A percentile compares a stretch with the other conserved stretches of the same genome.
Evolutionary conservation across 2,888 invertebrate species (phyloP).

Genomic region (Dorcus parallelipipedus): DNA sequence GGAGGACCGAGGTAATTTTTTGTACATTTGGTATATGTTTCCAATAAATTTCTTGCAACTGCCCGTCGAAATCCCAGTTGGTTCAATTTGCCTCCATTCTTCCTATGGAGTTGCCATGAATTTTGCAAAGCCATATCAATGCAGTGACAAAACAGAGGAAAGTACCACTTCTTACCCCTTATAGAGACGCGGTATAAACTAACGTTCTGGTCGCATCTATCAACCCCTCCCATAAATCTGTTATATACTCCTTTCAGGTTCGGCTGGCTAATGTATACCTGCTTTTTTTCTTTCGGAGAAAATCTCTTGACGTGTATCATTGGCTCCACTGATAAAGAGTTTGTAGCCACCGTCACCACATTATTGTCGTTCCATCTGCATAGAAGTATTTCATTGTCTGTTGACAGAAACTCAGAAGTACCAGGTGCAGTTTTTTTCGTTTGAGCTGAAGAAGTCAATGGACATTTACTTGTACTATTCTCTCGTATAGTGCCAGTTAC

Average conservation of each 20-base stretch:
- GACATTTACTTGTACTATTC: conserved; percentile 9
- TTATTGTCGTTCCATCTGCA: conserved; percentile 13
- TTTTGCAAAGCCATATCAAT: conserved; percentile 30
- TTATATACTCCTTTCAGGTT: conserved; percentile 14
- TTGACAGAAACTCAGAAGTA: conserved; percentile 5
- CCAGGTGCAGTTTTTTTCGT: conserved; percentile 12
- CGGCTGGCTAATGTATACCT: not conserved
- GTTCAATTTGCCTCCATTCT: conserved; percentile 25
- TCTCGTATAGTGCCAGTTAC: conserved; percentile 15
- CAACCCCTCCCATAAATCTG: conserved; percentile 25
- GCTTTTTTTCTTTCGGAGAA: conserved; percentile 8
- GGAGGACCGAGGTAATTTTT: not conserved
- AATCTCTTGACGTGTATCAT: conserved; percentile 2
- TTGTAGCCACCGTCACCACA: conserved; percentile 6
- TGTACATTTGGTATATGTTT: not conserved
- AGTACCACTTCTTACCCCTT: conserved; percentile 33
- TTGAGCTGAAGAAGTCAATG: not conserved
- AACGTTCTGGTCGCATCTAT: conserved; percentile 28
- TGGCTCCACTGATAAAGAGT: conserved; percentile 5
- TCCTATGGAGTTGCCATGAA: conserved; percentile 25
- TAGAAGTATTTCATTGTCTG: conserved; percentile 6
- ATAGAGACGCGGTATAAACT: conserved; percentile 26
- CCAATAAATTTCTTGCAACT: not conserved
- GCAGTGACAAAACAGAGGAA: conserved; percentile 25
- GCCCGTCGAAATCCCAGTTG: conserved; percentile 26